phyloP scores from a whole-genome alignment of 2,113 vertebrate species.

The Okapia johnstoni region DNA sequence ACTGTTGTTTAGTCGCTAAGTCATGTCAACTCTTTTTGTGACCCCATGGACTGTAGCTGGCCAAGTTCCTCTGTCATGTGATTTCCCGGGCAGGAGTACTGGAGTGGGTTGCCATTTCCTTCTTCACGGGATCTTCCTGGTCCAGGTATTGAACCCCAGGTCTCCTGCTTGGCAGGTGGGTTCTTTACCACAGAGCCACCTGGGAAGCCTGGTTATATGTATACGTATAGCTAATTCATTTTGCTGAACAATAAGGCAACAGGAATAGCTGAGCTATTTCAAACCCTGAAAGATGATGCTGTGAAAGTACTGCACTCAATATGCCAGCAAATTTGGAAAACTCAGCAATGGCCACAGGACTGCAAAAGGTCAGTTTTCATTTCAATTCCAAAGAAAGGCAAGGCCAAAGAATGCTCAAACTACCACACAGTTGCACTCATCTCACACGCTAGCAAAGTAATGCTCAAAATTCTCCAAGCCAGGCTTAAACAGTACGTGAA shows the following conservation, averaged over 20 bases:
- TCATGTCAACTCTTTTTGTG: background rate
- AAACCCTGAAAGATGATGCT: background rate
- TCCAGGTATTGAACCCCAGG: background rate
- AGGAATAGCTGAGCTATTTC: background rate
- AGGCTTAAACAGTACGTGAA: background rate
- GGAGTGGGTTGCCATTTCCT: background rate
- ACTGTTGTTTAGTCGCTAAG: rapidly evolving
- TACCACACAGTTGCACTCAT: background rate
- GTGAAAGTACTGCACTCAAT: rapidly evolving
- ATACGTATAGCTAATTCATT: background rate
- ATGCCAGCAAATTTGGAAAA: background rate
- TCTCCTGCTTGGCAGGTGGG: background rate
- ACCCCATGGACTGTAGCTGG: background rate
- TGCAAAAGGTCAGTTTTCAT: background rate
- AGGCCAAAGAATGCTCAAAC: background rate
- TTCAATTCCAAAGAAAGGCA: background rate
- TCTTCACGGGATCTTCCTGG: background rate
- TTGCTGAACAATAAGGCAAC: background rate
- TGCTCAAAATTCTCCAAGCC: background rate
- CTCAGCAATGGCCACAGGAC: background rate
- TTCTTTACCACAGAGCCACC: background rate
- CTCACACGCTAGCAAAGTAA: background rate
- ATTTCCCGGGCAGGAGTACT: background rate
- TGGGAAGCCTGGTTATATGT: background rate
- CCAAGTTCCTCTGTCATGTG: background rate